Conservation (phyloP, 2,888 invertebrate species). For the Lysandra bellargus region DNA sequence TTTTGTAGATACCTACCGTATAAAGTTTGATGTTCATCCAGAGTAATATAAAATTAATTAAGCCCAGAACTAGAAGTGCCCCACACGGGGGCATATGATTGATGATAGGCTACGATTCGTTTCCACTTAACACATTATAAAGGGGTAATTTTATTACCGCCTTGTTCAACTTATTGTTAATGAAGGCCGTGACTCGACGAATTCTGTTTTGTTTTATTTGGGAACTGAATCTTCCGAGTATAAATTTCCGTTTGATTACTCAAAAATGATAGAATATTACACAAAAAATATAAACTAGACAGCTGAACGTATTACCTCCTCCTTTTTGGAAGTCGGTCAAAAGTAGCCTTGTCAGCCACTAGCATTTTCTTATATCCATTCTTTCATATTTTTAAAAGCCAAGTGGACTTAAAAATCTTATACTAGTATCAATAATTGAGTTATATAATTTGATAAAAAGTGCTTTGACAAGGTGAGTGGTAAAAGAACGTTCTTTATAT, state of each 20-base stretch:
- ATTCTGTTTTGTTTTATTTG: conserved; percentile 51
- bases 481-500: too few species aligned
- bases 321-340: too few species aligned
- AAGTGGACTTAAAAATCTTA: too few species aligned
- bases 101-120: conserved; percentile 75
- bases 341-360: too few species aligned
- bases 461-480: too few species aligned
- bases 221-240: background rate
- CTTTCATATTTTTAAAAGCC: too few species aligned
- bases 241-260: conserved; percentile 21
- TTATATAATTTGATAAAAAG: too few species aligned
- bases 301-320: too few species aligned
- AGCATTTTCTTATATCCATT: too few species aligned
- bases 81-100: conserved; percentile 67
- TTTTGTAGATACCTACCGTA: background rate
- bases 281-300: background rate
- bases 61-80: conserved; percentile 19
- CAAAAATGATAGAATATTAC: background rate
- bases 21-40: background rate
- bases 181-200: conserved; percentile 67
- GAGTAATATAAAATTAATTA: conserved; percentile 25
- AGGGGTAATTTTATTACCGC: conserved; percentile 76
- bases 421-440: background rate
- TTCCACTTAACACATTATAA: conserved; percentile 77
- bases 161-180: conserved; percentile 73